Base-by-base conservation (phyloP, 2,113 vertebrate species). In the Gavia stellata region DNA sequence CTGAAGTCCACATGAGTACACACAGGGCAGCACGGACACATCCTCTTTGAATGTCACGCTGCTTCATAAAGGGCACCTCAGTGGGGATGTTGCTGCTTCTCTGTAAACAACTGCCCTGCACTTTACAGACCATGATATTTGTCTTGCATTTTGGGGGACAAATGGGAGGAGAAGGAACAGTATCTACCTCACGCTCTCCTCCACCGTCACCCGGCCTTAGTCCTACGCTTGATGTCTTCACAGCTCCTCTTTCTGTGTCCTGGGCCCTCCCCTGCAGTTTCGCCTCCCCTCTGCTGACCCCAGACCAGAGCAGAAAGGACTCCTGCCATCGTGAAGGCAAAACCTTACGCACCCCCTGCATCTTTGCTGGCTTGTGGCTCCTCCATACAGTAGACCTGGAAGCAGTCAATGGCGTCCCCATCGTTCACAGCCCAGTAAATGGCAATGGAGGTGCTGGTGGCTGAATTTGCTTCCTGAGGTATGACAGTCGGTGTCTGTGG, bases 331-430 rank as follows among this genome's bases (percentile, higher is more conserved):
- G 2, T 7, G 34, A 63, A 88, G 52, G 14, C 31, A 49, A 81
- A 58, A 71, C 17, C 12, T 55, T 80, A 95, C 98, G 0, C 72
- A 98, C 98, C 98, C 4, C 94, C 96, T 24, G 92, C n/a, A 72
- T 98, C 96, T 93, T 97, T 98, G 98, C 97, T 98, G 94, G 98
- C 98, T 70, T 98, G 99, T 16, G 97, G 98, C 49, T 99, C 98
- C 96, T 99, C 99, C 98, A 99, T 98, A 74, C 99, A 99, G 98
- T 99, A 99, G 66, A 99, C 99, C 96, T 99, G 99, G 96, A 99
- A 99, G 94, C 98, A 99, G 97, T 99, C 99, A 1, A 99, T 98
- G 77, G 99, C 78, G 4, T 99, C 99, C 18, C 98, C 99, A 0
- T 99, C 98, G 24, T 98, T 99, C 96, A 99, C 98, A 68, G 97